Evolutionary conservation across 2,797 vertebrate species (phyloP), one percentile per base, ranked within the genome.

Genomic region (Centropyge bicolor): DNA sequence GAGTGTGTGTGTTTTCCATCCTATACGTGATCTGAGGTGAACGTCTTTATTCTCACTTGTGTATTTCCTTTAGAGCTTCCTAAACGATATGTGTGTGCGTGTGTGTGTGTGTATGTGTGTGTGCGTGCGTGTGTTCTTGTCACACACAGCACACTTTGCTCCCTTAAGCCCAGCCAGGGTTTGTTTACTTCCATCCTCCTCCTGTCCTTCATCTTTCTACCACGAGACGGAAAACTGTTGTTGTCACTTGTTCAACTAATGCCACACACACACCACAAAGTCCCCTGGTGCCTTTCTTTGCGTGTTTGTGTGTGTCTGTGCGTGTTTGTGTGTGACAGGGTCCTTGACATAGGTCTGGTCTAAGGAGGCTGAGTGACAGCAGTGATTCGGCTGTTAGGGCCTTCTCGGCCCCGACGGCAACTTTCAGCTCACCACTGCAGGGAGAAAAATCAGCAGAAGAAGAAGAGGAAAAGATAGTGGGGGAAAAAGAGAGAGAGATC

Each of bases 191-290:
- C 70, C 72, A 66, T 72, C 63, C 67, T 59, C 70, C 54, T 59
- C 70, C 54, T 31, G 77, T 76, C 81, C 76, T 81, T 88, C 74
- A 68, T 89, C 70, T 74, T 74, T 79, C 69, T 65, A 61, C 82
- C 78, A 67, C 9, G 38, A 89, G 81, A 90, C 35, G 27, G 85
- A 84, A 81, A 85, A 84, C 45, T 84, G 76, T 83, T 81, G 80
- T 90, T 78, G 79, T 85, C 86, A 84, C 83, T 85, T 90, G 88
- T 90, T 90, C 75, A 60, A 75, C 80, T 84, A 84, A 88, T 89
- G 62, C 66, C 62, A 40, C 35, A 52, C 71, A 62, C 76, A 76
- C 71, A 54, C 65, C 41, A 66, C 54, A 43, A 46, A 80, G 54
- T 80, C 82, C 74, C 84, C 19, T 1, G 27, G 49, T 11, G 35